Evolutionary conservation across 2,797 vertebrate species (phyloP).

Genomic region (Orientallactaga sibirica): DNA sequence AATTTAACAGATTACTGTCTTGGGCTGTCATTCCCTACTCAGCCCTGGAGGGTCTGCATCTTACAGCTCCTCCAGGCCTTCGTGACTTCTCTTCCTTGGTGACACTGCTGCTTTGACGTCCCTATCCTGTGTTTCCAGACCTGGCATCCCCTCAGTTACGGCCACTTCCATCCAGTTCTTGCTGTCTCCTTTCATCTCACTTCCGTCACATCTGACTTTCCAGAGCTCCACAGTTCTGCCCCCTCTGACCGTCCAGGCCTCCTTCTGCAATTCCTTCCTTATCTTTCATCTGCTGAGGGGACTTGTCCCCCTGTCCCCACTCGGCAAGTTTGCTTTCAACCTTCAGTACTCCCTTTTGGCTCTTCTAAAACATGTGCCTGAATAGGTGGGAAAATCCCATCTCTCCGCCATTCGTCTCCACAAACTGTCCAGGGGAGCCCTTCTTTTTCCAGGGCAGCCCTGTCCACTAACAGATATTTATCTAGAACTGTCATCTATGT

Average conservation of each 20-base stretch:
- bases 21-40: background rate
- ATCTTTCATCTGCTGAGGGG: fast-evolving
- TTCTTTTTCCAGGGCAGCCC: fast-evolving
- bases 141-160: background rate
- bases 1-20: background rate
- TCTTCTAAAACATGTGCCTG: too few species aligned
- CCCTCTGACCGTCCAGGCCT: background rate
- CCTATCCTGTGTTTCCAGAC: background rate
- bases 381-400: fast-evolving
- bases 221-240: background rate
- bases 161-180: background rate
- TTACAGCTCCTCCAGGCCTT: too few species aligned
- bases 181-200: background rate
- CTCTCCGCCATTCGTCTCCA: background rate
- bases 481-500: fast-evolving
- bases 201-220: background rate
- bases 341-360: fast-evolving
- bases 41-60: too few species aligned
- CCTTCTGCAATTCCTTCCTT: background rate
- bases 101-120: background rate
- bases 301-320: fast-evolving
- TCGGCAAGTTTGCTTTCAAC: background rate
- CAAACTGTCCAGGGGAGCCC: background rate
- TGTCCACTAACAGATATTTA: fast-evolving
- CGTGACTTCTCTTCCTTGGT: background rate